A percentile compares a stretch with the other conserved stretches of the same genome.
Conservation (phyloP, 2,888 invertebrate species). For the Mythimna loreyi region DNA sequence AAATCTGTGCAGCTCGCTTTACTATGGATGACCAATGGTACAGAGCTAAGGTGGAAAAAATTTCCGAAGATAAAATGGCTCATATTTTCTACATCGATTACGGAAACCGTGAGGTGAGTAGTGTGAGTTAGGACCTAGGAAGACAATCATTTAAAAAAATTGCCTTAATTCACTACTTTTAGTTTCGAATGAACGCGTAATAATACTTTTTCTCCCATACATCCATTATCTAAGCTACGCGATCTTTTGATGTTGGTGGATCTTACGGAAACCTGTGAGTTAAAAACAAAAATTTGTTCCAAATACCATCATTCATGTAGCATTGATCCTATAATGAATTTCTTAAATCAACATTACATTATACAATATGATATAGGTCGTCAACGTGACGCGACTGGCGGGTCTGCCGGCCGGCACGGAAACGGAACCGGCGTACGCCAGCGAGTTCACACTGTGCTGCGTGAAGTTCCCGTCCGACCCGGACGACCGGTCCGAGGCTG, state of each 20-base stretch:
- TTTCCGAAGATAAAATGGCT: conserved; percentile 93
- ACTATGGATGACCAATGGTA: conserved; percentile 98
- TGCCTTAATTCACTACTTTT: background rate
- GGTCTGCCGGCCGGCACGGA: conserved; percentile 93
- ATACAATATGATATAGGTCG: conserved; percentile 77
- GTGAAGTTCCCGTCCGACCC: conserved; percentile 96
- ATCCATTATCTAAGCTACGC: background rate
- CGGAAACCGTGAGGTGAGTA: conserved; percentile 96
- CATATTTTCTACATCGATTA: conserved; percentile 98
- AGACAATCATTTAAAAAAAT: background rate
- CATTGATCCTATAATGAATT: background rate
- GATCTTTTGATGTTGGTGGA: background rate
- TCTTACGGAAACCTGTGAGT: background rate
- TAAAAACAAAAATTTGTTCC: no score
- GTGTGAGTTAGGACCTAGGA: background rate
- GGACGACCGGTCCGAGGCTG: conserved; percentile 95
- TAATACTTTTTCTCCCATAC: background rate
- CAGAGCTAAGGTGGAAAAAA: conserved; percentile 97
- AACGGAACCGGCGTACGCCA: conserved; percentile 94
- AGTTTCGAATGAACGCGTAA: background rate
- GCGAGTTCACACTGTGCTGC: conserved; percentile 96
- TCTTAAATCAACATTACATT: background rate
- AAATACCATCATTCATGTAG: background rate
- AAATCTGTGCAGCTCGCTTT: conserved; percentile 97
- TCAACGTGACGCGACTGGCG: conserved; percentile 94